Conservation (phyloP, 2,888 invertebrate genomes). For the Nysson spinosus region DNA sequence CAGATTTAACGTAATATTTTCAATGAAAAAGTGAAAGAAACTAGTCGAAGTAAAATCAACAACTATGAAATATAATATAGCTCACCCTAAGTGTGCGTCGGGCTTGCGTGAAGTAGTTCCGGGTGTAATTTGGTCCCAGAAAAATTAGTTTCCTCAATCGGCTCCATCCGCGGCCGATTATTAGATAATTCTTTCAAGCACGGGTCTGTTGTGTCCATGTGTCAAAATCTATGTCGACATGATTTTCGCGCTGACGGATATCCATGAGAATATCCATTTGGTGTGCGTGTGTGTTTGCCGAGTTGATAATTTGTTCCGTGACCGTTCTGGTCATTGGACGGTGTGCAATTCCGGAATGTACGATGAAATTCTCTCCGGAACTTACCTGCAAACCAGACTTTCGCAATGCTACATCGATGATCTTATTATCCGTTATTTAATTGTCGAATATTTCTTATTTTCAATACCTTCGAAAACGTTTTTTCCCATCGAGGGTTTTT, state of each 20-base stretch:
- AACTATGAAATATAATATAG: conserved; percentile 30
- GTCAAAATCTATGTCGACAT: conserved; percentile 50
- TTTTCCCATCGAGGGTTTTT: too few species aligned
- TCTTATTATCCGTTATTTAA: neutral
- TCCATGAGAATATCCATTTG: too few species aligned
- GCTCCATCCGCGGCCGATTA: conserved; percentile 14
- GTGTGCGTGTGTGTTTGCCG: conserved; percentile 49
- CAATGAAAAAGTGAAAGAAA: neutral
- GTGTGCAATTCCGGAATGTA: conserved; percentile 82
- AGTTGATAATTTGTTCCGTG: conserved; percentile 29
- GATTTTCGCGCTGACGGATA: conserved; percentile 40
- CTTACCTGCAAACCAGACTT: conserved; percentile 86
- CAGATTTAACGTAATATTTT: neutral
- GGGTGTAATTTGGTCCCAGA: conserved; percentile 26
- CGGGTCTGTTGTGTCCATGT: conserved; percentile 33
- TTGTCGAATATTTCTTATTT: too few species aligned
- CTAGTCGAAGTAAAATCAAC: too few species aligned
- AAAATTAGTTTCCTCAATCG: conserved; percentile 32
- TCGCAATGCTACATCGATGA: too few species aligned
- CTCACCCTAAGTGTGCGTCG: conserved; percentile 48
- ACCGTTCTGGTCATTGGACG: conserved; percentile 35
- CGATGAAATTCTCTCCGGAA: conserved; percentile 85
- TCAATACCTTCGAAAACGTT: too few species aligned
- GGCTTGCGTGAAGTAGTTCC: conserved; percentile 19
- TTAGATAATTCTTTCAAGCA: conserved; percentile 41